phyloP scores from a whole-genome alignment of 2,797 vertebrate genomes.

The Lithobates pipiens region DNA sequence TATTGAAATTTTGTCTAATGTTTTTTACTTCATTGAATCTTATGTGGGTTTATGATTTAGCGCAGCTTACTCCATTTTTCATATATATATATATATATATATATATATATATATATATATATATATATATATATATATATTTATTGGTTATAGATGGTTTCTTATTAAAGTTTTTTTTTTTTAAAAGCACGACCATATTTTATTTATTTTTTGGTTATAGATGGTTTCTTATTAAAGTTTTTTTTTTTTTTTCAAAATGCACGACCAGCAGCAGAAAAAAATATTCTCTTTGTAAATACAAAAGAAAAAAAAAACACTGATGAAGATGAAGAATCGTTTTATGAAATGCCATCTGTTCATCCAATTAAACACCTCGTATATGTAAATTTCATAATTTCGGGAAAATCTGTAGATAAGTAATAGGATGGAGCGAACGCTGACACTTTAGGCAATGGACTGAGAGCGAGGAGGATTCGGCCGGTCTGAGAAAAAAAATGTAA shows the following conservation, averaged over 20 bases:
- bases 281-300: slow-evolving; percentile 73
- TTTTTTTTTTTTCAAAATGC: slow-evolving; percentile 66
- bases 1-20: too few species aligned
- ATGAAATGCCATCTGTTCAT: slow-evolving; percentile 72
- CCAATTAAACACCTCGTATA: slow-evolving; percentile 67
- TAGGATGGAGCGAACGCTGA: slow-evolving; percentile 24
- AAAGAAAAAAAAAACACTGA: slow-evolving; percentile 69
- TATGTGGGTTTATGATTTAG: too few species aligned
- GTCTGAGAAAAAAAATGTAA: slow-evolving; percentile 35
- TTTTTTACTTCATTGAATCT: too few species aligned
- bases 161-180: slow-evolving; percentile 73
- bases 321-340: slow-evolving; percentile 72
- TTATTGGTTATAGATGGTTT: slow-evolving; percentile 75
- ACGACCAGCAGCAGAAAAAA: slow-evolving; percentile 57
- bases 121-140: too few species aligned
- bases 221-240: slow-evolving; percentile 74
- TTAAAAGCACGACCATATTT: slow-evolving; percentile 68
- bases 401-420: slow-evolving; percentile 56
- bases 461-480: slow-evolving; percentile 35
- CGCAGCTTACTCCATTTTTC: too few species aligned
- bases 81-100: too few species aligned
- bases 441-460: slow-evolving; percentile 43
- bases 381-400: slow-evolving; percentile 62
- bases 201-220: slow-evolving; percentile 69
- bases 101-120: too few species aligned